Conservation (phyloP, 2,888 invertebrate species). For the Prenolepis imparis region DNA sequence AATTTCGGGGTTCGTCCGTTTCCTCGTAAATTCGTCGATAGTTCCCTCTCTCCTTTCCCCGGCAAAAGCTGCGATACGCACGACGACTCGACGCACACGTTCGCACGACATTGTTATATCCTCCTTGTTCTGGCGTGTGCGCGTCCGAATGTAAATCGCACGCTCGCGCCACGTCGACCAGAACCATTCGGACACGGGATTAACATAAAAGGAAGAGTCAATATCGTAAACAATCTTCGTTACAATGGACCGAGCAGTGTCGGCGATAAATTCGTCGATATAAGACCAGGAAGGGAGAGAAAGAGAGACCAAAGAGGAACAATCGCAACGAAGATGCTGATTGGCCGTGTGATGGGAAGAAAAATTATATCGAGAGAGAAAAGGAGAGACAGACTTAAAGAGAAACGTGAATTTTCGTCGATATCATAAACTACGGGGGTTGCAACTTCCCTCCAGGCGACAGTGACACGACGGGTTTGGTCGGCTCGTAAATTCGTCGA, state of each 20-base stretch:
- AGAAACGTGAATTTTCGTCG: slow-evolving; percentile 73
- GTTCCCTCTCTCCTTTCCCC: slow-evolving; percentile 63
- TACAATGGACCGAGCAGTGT: slow-evolving; percentile 75
- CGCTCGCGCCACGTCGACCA: slow-evolving; percentile 61
- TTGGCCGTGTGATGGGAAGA: slow-evolving; percentile 57
- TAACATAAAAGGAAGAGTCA: slow-evolving; percentile 84
- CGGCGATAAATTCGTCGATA: slow-evolving; percentile 81
- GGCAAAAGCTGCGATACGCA: slow-evolving; percentile 44
- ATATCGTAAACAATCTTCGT: slow-evolving; percentile 83
- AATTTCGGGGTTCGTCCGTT: slow-evolving; percentile 80
- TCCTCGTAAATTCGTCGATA: slow-evolving; percentile 85
- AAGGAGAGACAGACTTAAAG: slow-evolving; percentile 26
- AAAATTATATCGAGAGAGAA: slow-evolving; percentile 4
- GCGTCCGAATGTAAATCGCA: slow-evolving; percentile 47
- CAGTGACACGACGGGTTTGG: slow-evolving; percentile 73
- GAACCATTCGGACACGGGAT: slow-evolving; percentile 76
- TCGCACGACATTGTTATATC: slow-evolving; percentile 64
- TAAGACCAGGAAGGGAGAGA: slow-evolving; percentile 62
- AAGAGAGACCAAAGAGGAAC: slow-evolving; percentile 33
- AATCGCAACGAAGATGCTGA: slow-evolving; percentile 66
- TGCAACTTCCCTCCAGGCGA: slow-evolving; percentile 67
- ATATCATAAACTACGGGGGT: slow-evolving; percentile 80
- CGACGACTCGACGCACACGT: slow-evolving; percentile 64
- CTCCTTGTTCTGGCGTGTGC: slow-evolving; percentile 32
- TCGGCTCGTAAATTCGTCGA: slow-evolving; percentile 82